Conservation (phyloP, 2,113 vertebrate species). For the Microcebus ravelobensis region DNA sequence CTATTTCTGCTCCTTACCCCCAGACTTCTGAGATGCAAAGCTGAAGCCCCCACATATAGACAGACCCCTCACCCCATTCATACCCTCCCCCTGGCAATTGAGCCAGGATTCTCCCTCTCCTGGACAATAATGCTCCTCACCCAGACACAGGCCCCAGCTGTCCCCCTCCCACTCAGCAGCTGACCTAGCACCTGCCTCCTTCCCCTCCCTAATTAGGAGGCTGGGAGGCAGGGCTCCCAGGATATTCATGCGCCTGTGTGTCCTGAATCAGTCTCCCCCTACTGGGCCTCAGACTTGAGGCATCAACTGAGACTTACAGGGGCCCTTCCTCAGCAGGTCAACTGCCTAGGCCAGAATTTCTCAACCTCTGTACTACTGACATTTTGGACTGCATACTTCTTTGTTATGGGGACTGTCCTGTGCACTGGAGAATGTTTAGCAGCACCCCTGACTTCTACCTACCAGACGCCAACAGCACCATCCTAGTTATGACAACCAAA, state of each 20-base stretch:
- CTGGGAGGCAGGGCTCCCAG: constrained; percentile 22
- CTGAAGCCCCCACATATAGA: not conserved
- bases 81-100: not conserved
- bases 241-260: not conserved
- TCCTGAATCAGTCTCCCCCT: not conserved
- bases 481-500: constrained; percentile 13
- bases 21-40: not conserved
- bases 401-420: not conserved
- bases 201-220: constrained; percentile 54
- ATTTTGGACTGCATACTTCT: not conserved
- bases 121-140: constrained; percentile 67
- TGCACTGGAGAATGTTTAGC: not conserved
- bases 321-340: not conserved
- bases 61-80: not conserved
- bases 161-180: constrained; percentile 74
- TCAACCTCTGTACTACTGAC: not conserved
- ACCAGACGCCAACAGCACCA: not conserved
- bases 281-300: not conserved
- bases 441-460: not conserved
- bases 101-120: constrained; percentile 38
- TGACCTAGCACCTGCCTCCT: constrained; percentile 72
- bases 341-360: not conserved
- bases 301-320: not conserved
- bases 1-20: not conserved
- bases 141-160: constrained; percentile 70